Evolutionary conservation across 2,113 vertebrate genomes (phyloP).

Genomic region (Arvicanthis niloticus): DNA sequence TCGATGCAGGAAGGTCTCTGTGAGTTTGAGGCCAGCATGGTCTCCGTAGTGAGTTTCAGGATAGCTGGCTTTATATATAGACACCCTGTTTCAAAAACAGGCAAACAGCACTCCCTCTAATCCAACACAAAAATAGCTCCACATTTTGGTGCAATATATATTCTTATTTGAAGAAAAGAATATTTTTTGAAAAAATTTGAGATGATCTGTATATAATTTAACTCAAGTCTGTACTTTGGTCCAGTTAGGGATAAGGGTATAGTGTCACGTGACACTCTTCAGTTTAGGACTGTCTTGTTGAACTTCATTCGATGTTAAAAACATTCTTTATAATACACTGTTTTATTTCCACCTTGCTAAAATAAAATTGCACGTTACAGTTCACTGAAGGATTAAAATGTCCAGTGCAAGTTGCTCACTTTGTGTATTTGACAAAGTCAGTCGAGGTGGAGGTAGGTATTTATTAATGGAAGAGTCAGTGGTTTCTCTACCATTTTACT

Average conservation of each 20-base stretch:
- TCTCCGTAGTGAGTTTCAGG: neutral
- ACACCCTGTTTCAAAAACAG: neutral
- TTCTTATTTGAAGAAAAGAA: constrained; percentile 15
- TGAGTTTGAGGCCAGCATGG: neutral
- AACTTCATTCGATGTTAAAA: constrained; percentile 5
- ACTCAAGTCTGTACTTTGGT: neutral
- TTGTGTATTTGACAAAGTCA: constrained; percentile 5
- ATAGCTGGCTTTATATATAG: too few relatives aligned
- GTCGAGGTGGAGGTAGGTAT: neutral
- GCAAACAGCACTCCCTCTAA: neutral
- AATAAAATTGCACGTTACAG: neutral
- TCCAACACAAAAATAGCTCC: neutral
- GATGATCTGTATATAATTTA: constrained; percentile 12
- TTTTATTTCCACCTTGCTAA: constrained; percentile 40
- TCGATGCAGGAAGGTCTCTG: neutral
- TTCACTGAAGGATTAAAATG: neutral
- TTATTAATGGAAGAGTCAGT: neutral
- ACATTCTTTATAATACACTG: neutral
- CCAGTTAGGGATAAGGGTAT: neutral
- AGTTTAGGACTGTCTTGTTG: constrained; percentile 26
- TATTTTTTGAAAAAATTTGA: constrained; percentile 48
- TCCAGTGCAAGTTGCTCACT: neutral
- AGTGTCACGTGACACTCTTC: neutral
- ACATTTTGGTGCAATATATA: neutral
- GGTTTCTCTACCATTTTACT: neutral